Conservation (phyloP, 92 coral and sea anemone species). For the Plumapathes pennacea region DNA sequence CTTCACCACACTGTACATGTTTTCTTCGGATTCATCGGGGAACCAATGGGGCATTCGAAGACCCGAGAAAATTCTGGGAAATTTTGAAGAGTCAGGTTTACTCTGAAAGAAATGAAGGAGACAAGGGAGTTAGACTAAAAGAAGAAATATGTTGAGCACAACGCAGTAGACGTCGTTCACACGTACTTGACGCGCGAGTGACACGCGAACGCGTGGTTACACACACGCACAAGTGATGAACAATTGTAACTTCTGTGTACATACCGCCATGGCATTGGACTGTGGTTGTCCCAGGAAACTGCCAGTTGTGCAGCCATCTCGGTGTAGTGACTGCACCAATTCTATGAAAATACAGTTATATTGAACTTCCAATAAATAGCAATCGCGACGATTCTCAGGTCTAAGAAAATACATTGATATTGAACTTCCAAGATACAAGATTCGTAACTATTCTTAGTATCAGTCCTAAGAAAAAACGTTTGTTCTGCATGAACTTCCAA, state of each 20-base stretch:
- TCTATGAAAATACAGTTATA: constrained; percentile 9
- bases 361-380: no score
- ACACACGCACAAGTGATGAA: neutral
- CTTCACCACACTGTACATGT: constrained; percentile 73
- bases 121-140: neutral
- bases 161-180: neutral
- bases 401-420: no score
- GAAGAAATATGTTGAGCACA: neutral
- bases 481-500: no score
- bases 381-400: no score
- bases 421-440: no score
- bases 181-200: neutral
- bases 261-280: constrained; percentile 59
- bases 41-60: constrained; percentile 75
- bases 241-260: neutral
- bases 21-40: constrained; percentile 72
- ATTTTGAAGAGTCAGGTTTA: constrained; percentile 63
- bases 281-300: constrained; percentile 17
- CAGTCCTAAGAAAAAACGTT: no score
- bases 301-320: constrained; percentile 17
- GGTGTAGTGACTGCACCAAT: constrained; percentile 50
- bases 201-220: neutral
- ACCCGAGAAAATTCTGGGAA: constrained; percentile 69
- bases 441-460: no score
- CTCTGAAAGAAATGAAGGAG: constrained; percentile 40